Conservation (phyloP, 2,888 invertebrate genomes). For the Tillus elongatus region DNA sequence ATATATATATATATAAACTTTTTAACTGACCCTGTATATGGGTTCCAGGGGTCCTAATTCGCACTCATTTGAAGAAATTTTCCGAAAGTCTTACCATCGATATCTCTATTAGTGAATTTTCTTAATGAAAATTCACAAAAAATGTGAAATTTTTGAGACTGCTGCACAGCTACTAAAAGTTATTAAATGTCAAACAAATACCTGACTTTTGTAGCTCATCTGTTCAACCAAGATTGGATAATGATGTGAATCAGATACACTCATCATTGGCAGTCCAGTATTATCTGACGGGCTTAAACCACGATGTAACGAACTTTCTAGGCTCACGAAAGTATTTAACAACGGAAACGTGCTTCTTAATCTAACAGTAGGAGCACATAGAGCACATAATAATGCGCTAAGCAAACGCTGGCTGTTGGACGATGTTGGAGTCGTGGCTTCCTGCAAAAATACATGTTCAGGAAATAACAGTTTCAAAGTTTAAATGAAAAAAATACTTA, state of each 20-base stretch:
- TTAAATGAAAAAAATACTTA: constrained; percentile 32
- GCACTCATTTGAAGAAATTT: too few relatives aligned
- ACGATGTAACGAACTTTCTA: constrained; percentile 44
- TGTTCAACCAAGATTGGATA: constrained; percentile 71
- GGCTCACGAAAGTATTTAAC: constrained; percentile 40
- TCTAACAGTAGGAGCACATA: constrained; percentile 70
- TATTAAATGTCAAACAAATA: too few relatives aligned
- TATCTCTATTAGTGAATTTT: too few relatives aligned
- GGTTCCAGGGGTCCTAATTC: too few relatives aligned
- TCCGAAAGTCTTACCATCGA: too few relatives aligned
- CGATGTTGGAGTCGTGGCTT: constrained; percentile 33
- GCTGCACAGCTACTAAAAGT: too few relatives aligned
- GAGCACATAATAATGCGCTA: constrained; percentile 74
- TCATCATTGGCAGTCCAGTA: constrained; percentile 57
- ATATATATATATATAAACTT: too few relatives aligned
- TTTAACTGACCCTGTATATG: too few relatives aligned
- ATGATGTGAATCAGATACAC: constrained; percentile 58
- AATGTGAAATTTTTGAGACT: too few relatives aligned
- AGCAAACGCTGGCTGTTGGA: constrained; percentile 54
- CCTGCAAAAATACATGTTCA: constrained; percentile 35
- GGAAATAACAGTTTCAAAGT: neutral
- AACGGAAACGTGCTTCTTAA: constrained; percentile 68
- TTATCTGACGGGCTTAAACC: constrained; percentile 61
- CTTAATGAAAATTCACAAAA: too few relatives aligned
- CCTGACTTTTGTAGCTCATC: constrained; percentile 61